Conservation (phyloP, 2,797 vertebrate species). For the Macroramphosus scolopax region DNA sequence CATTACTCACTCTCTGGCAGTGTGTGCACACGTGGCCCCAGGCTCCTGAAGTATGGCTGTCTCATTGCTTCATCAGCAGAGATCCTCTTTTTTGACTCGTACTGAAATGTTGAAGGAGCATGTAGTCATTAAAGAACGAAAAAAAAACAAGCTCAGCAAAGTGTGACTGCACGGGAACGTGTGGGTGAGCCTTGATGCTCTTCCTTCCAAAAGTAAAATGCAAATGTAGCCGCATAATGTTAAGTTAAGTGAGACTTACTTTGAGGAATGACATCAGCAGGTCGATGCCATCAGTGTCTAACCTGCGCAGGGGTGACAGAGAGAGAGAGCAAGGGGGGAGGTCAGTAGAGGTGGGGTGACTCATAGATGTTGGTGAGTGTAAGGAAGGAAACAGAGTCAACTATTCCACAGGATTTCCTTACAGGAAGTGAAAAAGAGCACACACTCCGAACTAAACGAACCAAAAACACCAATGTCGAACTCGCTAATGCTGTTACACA, state of each 20-base stretch:
- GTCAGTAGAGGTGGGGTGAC: conserved; percentile 53
- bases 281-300: conserved; percentile 94
- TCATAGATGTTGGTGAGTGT: conserved; percentile 51
- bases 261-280: conserved; percentile 92
- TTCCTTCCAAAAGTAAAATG: conserved; percentile 34
- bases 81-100: conserved; percentile 90
- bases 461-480: conserved; percentile 37
- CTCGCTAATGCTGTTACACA: conserved; percentile 19
- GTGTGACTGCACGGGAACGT: conserved; percentile 11
- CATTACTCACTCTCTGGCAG: conserved; percentile 81
- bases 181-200: background rate
- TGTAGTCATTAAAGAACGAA: conserved; percentile 14
- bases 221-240: conserved; percentile 28
- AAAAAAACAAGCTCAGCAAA: conserved; percentile 4
- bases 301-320: conserved; percentile 63
- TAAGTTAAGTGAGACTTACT: conserved; percentile 75
- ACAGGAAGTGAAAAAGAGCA: conserved; percentile 68
- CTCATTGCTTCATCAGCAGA: conserved; percentile 78
- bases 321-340: conserved; percentile 12
- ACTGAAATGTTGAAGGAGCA: conserved; percentile 69
- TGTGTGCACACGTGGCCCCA: conserved; percentile 73
- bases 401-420: conserved; percentile 81
- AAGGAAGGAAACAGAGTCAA: conserved; percentile 72
- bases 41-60: conserved; percentile 78
- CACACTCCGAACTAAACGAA: conserved; percentile 59